These are phyloP conservation scores for Sceloporus tristichus DNA, from an alignment of 2,113 vertebrate species.

Conservation along the genomic window DNA sequence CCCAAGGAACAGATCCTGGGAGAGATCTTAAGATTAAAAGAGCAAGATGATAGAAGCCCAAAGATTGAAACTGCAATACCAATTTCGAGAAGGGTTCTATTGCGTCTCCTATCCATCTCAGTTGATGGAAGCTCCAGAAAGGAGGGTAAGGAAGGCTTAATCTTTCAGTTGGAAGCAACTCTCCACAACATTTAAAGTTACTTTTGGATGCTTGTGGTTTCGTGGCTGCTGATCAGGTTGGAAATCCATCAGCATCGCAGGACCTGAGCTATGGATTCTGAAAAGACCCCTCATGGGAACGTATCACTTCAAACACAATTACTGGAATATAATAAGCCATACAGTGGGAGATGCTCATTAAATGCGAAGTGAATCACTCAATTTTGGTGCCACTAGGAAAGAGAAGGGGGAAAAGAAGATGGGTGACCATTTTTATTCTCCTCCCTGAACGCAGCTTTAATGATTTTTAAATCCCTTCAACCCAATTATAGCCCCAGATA, in stretches of 20 bases:
- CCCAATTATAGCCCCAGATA: constrained; percentile 82
- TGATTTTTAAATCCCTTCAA: constrained; percentile 85
- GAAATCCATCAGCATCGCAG: constrained; percentile 60
- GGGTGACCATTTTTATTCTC: constrained; percentile 77
- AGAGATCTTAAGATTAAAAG: too few species aligned
- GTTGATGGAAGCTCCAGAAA: not conserved
- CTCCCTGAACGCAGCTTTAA: constrained; percentile 80
- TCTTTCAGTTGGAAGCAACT: not conserved
- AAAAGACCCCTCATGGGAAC: constrained; percentile 46
- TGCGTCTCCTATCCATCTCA: too few species aligned
- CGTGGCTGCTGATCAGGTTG: constrained; percentile 32
- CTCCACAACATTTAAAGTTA: not conserved
- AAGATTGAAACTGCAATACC: too few species aligned
- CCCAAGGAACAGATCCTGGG: too few species aligned
- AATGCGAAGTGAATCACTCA: constrained; percentile 76
- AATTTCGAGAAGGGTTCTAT: too few species aligned
- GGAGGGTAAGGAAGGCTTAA: too few species aligned
- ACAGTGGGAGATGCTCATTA: constrained; percentile 79
- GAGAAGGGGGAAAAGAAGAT: constrained; percentile 13
- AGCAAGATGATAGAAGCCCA: too few species aligned
- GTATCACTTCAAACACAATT: constrained; percentile 69
- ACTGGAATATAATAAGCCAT: constrained; percentile 75
- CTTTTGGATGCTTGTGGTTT: accelerated
- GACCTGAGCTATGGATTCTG: constrained; percentile 46
- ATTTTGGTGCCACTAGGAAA: constrained; percentile 57